Percentiles rank a stretch among this genome's conserved stretches.
phyloP scores from a whole-genome alignment of 2,797 vertebrate species.

The Diplodus puntazzo region DNA sequence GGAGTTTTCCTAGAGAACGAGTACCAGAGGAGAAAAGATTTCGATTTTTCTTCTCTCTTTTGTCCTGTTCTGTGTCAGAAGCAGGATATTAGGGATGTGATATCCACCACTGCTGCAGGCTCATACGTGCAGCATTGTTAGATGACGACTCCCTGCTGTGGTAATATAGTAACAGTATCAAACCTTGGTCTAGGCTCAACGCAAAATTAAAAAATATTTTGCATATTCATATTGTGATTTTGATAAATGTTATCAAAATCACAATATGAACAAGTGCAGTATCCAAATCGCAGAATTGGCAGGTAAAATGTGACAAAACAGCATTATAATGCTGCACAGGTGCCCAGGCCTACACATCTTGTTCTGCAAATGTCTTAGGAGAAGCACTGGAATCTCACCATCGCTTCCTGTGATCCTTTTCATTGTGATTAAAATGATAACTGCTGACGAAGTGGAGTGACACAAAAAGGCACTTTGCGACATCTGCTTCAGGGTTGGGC shows the following conservation, averaged over 20 bases:
- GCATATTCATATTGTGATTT: no score
- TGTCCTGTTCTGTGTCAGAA: slow-evolving; percentile 5
- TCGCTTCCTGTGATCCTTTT: slow-evolving; percentile 11
- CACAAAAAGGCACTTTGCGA: no score
- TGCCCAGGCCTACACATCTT: no score
- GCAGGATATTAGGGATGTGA: slow-evolving; percentile 3
- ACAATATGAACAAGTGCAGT: no score
- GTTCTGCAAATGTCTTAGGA: not conserved
- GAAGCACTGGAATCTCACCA: not conserved
- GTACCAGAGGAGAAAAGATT: slow-evolving; percentile 26
- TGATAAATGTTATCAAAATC: no score
- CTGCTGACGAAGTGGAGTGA: not conserved
- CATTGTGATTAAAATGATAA: not conserved
- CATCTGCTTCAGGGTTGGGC: no score
- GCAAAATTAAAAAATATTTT: no score
- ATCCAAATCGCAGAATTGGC: no score
- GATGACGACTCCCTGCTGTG: slow-evolving; percentile 9
- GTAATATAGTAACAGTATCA: slow-evolving; percentile 5
- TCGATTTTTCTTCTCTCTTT: slow-evolving; percentile 1
- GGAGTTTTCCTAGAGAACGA: slow-evolving; percentile 54
- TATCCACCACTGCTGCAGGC: not conserved
- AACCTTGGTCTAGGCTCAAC: not conserved
- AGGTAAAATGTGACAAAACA: no score
- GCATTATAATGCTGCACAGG: no score
- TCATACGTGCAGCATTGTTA: slow-evolving; percentile 1